Conservation (phyloP, 2,888 invertebrate species). For the Ectemnius cavifrons region DNA sequence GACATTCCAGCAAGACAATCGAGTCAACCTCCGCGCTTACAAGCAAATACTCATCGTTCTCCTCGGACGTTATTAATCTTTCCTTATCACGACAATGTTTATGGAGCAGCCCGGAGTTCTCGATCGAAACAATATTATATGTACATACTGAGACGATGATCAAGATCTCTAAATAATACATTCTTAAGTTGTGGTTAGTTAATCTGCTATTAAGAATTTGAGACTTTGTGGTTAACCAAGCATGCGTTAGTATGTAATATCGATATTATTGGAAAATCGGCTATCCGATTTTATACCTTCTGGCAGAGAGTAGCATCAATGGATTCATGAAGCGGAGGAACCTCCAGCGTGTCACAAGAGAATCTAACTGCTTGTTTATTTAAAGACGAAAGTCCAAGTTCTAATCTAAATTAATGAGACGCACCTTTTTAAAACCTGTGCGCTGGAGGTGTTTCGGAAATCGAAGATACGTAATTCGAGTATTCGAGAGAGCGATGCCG, state of each 20-base stretch:
- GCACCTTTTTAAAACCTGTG: constrained; percentile 26
- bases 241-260: too few relatives aligned
- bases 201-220: neutral
- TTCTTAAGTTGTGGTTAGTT: constrained; percentile 13
- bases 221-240: too few relatives aligned
- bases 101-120: constrained; percentile 56
- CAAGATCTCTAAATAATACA: constrained; percentile 25
- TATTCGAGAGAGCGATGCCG: too few relatives aligned
- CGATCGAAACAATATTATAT: constrained; percentile 27
- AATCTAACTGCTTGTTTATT: too few relatives aligned
- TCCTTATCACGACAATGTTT: constrained; percentile 78
- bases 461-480: constrained; percentile 14
- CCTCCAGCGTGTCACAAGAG: too few relatives aligned
- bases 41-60: constrained; percentile 78
- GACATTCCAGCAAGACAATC: constrained; percentile 78
- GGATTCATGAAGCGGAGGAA: too few relatives aligned
- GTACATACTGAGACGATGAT: constrained; percentile 11
- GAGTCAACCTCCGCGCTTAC: constrained; percentile 77
- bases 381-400: too few relatives aligned
- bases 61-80: constrained; percentile 76
- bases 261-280: too few relatives aligned
- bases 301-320: too few relatives aligned
- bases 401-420: too few relatives aligned
- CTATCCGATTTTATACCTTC: too few relatives aligned
- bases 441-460: constrained; percentile 11